Base-by-base conservation (phyloP, 1,140 invertebrate species). In the Brachionus calyciflorus region DNA sequence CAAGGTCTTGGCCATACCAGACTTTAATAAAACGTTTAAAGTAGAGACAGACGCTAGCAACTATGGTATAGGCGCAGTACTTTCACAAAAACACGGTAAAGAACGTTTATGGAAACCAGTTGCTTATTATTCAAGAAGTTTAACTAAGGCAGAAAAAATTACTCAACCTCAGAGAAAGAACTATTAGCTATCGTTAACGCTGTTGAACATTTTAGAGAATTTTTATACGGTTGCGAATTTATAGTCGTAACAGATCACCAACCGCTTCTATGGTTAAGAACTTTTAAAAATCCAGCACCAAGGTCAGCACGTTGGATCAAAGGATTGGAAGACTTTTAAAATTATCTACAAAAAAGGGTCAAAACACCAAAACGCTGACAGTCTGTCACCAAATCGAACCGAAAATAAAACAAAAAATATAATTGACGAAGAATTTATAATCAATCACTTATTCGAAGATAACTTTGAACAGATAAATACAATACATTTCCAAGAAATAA, bases 181-280 rank as follows among this genome's bases (percentile, higher is more conserved):
- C 79, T 86, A 49, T 78, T 89, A 21, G 87, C 86, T 3, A 83
- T 88, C 6, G 79, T 88, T 6, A 82, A 82, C 82, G 82, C 82
- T 0, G 79, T 88, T 1, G 77, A 85, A 53, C 80, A 87, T 40
- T 88, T 87, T 77, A 57, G 83, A 77, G 77, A 82, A 24, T 88
- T 87, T 80, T 78, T 89, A 2, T 84, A 84, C 73, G 85, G 84
- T 19, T 81, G 65, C 37, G 81, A 85, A 55, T 89, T 88, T 78
- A 84, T 78, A 24, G 81, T 89, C 0, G 68, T 84, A 10, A 88
- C 86, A 1, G 86, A 89, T 78, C 85, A 89, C 78, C 80, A 81
- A 79, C 83, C 86, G 0, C 77, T 88, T 40, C 77, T 81, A 10
- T 48, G 44, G 17, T 79, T 88, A 3, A 78, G 81, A 21, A 80